These are phyloP conservation scores for Stercorarius parasiticus DNA, from an alignment of 2,113 vertebrate genomes.

Conservation along the genomic window DNA sequence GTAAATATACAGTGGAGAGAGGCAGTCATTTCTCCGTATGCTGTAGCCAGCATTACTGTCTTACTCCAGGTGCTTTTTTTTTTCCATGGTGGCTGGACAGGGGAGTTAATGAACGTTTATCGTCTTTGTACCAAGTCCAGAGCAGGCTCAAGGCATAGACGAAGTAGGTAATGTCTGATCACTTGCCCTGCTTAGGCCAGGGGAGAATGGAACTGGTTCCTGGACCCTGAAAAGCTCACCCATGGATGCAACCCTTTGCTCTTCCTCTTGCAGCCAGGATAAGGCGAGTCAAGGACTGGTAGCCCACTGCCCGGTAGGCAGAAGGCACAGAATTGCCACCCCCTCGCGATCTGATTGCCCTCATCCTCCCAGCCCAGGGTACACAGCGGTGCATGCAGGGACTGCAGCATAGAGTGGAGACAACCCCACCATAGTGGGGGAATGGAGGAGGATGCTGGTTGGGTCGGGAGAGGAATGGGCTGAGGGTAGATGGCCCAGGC, in stretches of 20 bases:
- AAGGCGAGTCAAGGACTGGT: background rate
- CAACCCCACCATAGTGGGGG: fast-evolving
- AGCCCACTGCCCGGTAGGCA: background rate
- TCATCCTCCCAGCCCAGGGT: background rate
- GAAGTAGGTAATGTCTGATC: background rate
- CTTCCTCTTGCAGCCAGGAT: background rate
- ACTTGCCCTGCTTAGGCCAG: background rate
- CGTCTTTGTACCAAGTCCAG: background rate
- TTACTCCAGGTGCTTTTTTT: background rate
- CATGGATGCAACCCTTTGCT: background rate
- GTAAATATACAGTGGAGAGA: background rate
- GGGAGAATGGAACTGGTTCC: background rate
- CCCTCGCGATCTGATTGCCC: fast-evolving
- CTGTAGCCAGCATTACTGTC: background rate
- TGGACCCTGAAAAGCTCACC: background rate
- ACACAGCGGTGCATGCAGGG: fast-evolving
- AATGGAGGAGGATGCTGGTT: background rate
- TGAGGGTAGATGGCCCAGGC: background rate
- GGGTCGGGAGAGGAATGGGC: background rate
- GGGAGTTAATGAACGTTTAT: background rate
- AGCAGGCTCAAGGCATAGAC: background rate
- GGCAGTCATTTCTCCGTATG: fast-evolving
- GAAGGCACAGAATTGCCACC: background rate
- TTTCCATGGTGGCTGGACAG: background rate
- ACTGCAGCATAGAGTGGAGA: background rate